Evolutionary conservation across 1,140 invertebrate species (phyloP).

Genomic region (Meloidogyne chitwoodi): DNA sequence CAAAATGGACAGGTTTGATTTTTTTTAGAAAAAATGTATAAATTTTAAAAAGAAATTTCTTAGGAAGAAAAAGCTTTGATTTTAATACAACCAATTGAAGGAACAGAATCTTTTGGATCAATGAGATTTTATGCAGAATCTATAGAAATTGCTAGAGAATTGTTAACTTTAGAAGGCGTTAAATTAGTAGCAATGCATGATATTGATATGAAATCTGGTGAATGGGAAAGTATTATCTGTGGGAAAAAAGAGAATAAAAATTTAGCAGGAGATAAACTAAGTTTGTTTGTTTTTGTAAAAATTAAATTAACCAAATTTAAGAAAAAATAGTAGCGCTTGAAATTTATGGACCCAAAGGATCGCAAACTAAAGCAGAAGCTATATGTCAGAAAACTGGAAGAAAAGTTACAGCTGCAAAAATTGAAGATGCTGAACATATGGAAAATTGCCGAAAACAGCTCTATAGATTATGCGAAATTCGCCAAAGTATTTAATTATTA

Average conservation of each 20-base stretch:
- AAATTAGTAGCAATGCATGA: slow-evolving; percentile 32
- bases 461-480: slow-evolving; percentile 35
- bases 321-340: slow-evolving; percentile 29
- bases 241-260: slow-evolving; percentile 20
- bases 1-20: background rate
- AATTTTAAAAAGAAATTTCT: background rate
- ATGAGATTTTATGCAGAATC: slow-evolving; percentile 14
- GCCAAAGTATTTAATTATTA: slow-evolving; percentile 1
- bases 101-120: background rate
- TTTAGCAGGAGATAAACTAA: background rate
- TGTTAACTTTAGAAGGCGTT: background rate
- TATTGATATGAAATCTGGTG: slow-evolving; percentile 26
- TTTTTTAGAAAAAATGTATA: background rate
- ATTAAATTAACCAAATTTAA: slow-evolving; percentile 14
- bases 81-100: slow-evolving; percentile 13
- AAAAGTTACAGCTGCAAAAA: background rate
- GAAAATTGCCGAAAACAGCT: slow-evolving; percentile 31
- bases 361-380: background rate
- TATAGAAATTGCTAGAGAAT: background rate
- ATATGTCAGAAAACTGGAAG: background rate
- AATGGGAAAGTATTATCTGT: slow-evolving; percentile 24
- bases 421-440: slow-evolving; percentile 16
- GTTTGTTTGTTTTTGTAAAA: slow-evolving; percentile 3
- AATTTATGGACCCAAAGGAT: background rate
- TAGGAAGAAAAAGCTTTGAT: slow-evolving; percentile 27